These are phyloP conservation scores for Enteromius mattozi DNA, from an alignment of 2,797 vertebrate species.

Conservation along the genomic window DNA sequence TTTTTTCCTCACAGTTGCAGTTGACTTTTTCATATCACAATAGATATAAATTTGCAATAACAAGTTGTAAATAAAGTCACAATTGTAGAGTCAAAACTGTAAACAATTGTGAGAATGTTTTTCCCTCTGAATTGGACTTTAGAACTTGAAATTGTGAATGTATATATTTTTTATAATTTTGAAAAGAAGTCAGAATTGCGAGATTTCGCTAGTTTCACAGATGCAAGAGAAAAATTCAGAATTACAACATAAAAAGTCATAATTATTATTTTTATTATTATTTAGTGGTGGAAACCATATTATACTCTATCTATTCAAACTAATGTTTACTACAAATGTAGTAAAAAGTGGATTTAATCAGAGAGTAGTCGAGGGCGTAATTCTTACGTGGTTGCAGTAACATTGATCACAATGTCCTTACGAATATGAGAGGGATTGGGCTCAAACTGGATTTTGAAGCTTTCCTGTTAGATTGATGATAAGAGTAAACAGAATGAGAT, in stretches of 20 bases:
- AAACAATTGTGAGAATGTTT: background rate
- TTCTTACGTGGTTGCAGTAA: constrained; percentile 87
- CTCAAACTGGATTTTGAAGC: constrained; percentile 88
- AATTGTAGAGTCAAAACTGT: background rate
- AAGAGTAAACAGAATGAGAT: constrained; percentile 50
- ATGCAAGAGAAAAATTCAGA: background rate
- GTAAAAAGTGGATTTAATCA: background rate
- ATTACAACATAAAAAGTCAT: background rate
- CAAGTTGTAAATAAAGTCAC: background rate
- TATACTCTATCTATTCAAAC: background rate
- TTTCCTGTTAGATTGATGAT: constrained; percentile 76
- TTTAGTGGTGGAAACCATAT: background rate
- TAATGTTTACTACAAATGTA: background rate
- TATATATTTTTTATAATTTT: background rate
- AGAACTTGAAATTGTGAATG: background rate
- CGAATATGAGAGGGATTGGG: constrained; percentile 83
- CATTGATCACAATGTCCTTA: constrained; percentile 82
- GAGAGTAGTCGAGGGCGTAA: background rate
- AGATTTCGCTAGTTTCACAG: background rate
- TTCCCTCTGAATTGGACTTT: background rate
- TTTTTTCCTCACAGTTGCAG: background rate
- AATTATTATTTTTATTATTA: background rate
- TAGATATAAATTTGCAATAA: background rate
- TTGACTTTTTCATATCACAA: background rate
- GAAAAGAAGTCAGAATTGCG: background rate